These are phyloP conservation scores for Drosophila lutescens DNA, from an alignment of 2,888 invertebrate species.

Conservation along the genomic window DNA sequence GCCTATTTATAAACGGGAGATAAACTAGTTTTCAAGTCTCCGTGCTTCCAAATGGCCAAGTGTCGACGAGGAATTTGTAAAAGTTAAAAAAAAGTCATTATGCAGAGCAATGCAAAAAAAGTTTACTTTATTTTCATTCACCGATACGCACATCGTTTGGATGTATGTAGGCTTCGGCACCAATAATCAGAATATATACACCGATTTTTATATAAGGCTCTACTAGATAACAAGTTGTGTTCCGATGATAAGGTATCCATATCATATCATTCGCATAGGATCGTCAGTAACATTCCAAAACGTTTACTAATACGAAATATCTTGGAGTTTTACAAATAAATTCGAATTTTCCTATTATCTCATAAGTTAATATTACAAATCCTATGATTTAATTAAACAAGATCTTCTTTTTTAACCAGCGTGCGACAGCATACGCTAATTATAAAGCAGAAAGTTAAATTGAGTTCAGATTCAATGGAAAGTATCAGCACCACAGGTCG, in stretches of 20 bases:
- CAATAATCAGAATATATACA: neutral
- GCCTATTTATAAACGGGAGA: constrained; percentile 8
- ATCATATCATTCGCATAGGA: neutral
- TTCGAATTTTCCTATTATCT: too few species aligned
- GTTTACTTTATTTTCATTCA: constrained; percentile 1
- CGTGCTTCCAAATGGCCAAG: neutral
- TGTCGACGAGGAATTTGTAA: neutral
- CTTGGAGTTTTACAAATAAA: neutral
- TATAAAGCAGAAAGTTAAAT: constrained; percentile 1
- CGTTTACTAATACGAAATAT: neutral
- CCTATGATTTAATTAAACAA: neutral
- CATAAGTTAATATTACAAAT: too few species aligned
- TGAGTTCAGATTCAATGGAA: constrained; percentile 75
- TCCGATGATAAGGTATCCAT: constrained; percentile 8
- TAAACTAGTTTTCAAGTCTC: neutral
- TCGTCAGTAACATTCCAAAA: constrained; percentile 3
- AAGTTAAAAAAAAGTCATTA: neutral
- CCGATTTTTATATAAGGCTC: constrained; percentile 12
- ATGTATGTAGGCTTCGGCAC: neutral
- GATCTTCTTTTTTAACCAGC: neutral
- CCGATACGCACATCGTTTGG: neutral
- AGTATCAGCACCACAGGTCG: constrained; percentile 86
- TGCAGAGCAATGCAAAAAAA: constrained; percentile 8
- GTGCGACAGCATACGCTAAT: neutral
- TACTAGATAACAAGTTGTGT: constrained; percentile 16